Conservation (phyloP, 2,888 invertebrate genomes). For the Anthoptus insignis region DNA sequence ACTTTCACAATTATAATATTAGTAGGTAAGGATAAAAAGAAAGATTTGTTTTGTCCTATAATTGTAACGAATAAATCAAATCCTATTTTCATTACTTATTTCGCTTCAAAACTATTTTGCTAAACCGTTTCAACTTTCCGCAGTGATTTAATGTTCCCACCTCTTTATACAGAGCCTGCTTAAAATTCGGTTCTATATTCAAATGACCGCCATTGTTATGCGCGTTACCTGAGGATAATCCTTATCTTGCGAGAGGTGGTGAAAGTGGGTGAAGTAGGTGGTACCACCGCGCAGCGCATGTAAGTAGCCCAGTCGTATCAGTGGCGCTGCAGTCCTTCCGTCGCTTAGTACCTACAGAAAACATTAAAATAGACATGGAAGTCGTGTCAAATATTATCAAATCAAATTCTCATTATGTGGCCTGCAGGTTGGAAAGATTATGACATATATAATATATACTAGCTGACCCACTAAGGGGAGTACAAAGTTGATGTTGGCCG, state of each 20-base stretch:
- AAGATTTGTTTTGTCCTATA: too few relatives aligned
- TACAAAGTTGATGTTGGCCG: too few relatives aligned
- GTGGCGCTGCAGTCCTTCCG: constrained; percentile 96
- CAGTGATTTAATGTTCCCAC: constrained; percentile 14
- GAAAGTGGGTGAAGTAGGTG: constrained; percentile 96
- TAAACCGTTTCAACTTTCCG: constrained; percentile 14
- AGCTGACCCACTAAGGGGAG: too few relatives aligned
- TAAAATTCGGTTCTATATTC: constrained; percentile 19
- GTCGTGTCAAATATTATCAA: too few relatives aligned
- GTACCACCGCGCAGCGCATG: constrained; percentile 93
- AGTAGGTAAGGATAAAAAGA: too few relatives aligned
- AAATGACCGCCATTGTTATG: constrained; percentile 23
- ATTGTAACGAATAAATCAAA: too few relatives aligned
- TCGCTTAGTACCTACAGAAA: constrained; percentile 89
- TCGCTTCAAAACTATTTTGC: constrained; percentile 15
- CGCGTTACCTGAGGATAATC: constrained; percentile 90
- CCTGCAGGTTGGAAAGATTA: too few relatives aligned
- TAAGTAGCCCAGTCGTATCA: constrained; percentile 92
- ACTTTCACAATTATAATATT: too few relatives aligned
- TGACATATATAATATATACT: too few relatives aligned
- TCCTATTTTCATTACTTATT: neutral
- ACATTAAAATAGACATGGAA: too few relatives aligned
- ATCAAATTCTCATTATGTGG: too few relatives aligned
- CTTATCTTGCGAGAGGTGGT: constrained; percentile 94
- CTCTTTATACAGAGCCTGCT: constrained; percentile 28